A percentile compares a stretch with the other conserved stretches of the same genome.
Evolutionary conservation across 2,113 vertebrate genomes (phyloP).

Genomic region (Fukomys damarensis): DNA sequence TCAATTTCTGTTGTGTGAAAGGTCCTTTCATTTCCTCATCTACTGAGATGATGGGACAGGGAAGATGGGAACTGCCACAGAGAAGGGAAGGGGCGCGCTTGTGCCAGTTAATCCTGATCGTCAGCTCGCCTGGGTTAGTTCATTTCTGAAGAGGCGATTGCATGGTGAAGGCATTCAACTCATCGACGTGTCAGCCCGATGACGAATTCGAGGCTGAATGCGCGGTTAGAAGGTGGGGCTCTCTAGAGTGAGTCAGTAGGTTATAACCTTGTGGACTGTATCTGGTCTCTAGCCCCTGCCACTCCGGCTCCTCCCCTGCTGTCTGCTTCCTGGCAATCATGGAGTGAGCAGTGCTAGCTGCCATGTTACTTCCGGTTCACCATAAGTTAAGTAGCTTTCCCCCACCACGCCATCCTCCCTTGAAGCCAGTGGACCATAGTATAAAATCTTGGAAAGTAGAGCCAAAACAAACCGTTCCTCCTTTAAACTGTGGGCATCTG

Average conservation of each 20-base stretch:
- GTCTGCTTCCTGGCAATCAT: neutral
- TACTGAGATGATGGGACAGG: neutral
- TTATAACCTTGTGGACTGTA: neutral
- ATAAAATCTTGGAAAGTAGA: neutral
- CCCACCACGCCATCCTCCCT: neutral
- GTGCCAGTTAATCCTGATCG: neutral
- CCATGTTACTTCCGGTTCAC: neutral
- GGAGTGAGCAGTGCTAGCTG: neutral
- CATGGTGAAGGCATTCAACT: neutral
- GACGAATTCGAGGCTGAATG: neutral
- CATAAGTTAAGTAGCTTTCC: neutral
- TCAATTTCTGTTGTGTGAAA: neutral
- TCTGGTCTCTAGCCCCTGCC: neutral
- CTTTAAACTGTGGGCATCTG: neutral
- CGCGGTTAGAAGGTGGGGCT: neutral
- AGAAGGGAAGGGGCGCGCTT: neutral
- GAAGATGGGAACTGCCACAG: too few species aligned
- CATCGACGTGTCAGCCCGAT: neutral
- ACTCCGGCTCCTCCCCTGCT: neutral
- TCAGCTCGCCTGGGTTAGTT: too few species aligned
- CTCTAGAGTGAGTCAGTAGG: too few species aligned
- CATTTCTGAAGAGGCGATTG: neutral
- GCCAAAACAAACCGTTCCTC: neutral
- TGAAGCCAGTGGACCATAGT: neutral
- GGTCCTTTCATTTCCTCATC: neutral